phyloP scores from a whole-genome alignment of 1,140 invertebrate genomes.

The Cheumatopsyche charites region DNA sequence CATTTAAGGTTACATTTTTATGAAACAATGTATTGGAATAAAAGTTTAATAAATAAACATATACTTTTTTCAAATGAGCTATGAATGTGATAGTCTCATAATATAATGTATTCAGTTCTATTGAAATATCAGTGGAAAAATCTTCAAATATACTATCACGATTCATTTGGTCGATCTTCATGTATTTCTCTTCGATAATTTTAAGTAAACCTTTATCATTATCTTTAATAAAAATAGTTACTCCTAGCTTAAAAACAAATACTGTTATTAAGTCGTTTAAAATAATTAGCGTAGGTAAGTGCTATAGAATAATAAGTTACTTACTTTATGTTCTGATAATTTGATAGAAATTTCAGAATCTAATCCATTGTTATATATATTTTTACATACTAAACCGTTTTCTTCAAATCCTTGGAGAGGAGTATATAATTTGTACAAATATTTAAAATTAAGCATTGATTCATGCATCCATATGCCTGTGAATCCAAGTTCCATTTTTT shows the following conservation, averaged over 20 bases:
- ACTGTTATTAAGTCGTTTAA: no score
- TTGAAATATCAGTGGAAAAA: constrained; percentile 56
- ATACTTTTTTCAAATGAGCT: constrained; percentile 58
- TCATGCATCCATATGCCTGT: constrained; percentile 75
- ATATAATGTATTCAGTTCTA: constrained; percentile 64
- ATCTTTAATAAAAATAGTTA: constrained; percentile 61
- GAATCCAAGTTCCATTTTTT: constrained; percentile 74
- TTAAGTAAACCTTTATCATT: constrained; percentile 60
- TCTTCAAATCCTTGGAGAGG: constrained; percentile 75
- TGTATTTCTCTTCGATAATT: constrained; percentile 52
- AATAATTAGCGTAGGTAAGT: no score
- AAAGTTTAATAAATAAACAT: no score
- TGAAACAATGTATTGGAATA: constrained; percentile 1
- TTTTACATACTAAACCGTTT: constrained; percentile 73
- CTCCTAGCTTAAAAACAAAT: constrained; percentile 61
- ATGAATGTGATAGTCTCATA: constrained; percentile 67
- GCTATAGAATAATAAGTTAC: constrained; percentile 30
- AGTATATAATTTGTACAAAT: constrained; percentile 76
- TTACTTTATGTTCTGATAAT: constrained; percentile 69
- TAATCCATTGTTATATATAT: constrained; percentile 66
- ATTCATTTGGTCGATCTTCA: constrained; percentile 46
- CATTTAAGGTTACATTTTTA: background rate
- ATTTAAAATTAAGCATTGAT: constrained; percentile 74
- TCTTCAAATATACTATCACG: constrained; percentile 54
- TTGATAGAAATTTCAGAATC: constrained; percentile 72